Conservation (phyloP, 1,140 invertebrate species). For the Drosophila watanabei region DNA sequence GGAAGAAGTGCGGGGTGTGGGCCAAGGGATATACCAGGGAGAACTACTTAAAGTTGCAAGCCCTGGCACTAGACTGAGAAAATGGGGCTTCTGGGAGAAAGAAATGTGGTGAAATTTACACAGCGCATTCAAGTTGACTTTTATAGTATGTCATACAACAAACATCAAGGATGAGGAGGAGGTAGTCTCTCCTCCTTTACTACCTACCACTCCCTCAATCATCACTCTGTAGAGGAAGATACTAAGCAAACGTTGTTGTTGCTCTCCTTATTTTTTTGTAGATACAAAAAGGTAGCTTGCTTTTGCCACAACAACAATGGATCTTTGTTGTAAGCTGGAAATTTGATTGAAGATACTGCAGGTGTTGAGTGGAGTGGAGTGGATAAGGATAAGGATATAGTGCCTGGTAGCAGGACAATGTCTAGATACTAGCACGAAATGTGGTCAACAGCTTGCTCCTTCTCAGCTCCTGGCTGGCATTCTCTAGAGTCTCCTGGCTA, state of each 20-base stretch:
- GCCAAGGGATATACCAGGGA: conserved; percentile 1
- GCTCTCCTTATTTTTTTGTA: conserved; percentile 15
- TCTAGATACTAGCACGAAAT: conserved; percentile 17
- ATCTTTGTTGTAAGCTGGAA: conserved; percentile 51
- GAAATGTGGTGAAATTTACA: conserved; percentile 65
- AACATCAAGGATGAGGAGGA: conserved; percentile 55
- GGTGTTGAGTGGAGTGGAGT: conserved; percentile 33
- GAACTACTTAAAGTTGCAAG: conserved; percentile 80
- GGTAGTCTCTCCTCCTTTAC: background rate
- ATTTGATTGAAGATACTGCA: conserved; percentile 63
- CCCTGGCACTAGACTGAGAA: conserved; percentile 14
- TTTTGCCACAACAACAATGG: conserved; percentile 42
- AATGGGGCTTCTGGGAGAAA: conserved; percentile 16
- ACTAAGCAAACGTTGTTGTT: conserved; percentile 78
- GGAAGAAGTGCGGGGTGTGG: conserved; percentile 4
- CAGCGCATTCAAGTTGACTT: conserved; percentile 81
- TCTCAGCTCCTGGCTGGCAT: background rate
- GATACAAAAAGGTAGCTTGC: conserved; percentile 43
- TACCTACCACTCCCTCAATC: conserved; percentile 17
- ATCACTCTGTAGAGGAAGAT: conserved; percentile 51
- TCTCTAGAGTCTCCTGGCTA: conserved; percentile 4
- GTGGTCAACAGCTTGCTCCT: conserved; percentile 12
- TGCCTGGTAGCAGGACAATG: conserved; percentile 1
- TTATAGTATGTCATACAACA: conserved; percentile 79
- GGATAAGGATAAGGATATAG: conserved; percentile 35